A percentile compares a stretch with the other conserved stretches of the same genome.
Conservation (phyloP, 2,113 vertebrate genomes). For the Malurus alboscapulatus region DNA sequence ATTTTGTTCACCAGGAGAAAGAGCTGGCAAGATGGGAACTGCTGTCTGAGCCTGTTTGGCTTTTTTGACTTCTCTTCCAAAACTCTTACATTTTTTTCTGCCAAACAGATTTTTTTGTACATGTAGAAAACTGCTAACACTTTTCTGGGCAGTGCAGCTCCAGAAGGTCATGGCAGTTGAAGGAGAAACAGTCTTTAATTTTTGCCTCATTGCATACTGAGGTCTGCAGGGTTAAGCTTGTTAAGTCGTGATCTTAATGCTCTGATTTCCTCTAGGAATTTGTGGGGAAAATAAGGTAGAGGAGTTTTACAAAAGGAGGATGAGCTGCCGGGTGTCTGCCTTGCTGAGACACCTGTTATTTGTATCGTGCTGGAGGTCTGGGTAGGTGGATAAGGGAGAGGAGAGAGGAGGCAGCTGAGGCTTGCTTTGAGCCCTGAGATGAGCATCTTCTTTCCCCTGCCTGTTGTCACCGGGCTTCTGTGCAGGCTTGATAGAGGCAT, state of each 20-base stretch:
- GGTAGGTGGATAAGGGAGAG: rapidly evolving
- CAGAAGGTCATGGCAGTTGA: not conserved
- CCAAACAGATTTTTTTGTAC: not conserved
- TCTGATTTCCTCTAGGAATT: not conserved
- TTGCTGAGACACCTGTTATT: not conserved
- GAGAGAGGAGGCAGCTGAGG: not conserved
- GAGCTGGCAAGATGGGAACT: not conserved
- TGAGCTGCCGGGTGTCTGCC: not conserved
- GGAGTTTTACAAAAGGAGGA: not conserved
- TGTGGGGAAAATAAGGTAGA: not conserved
- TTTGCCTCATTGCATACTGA: not conserved
- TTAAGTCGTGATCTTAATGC: not conserved
- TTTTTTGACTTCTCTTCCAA: not conserved
- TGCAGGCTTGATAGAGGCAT: not conserved
- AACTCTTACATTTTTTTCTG: not conserved
- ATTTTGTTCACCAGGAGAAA: constrained; percentile 6
- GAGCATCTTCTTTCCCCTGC: not conserved
- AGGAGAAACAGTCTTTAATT: not conserved
- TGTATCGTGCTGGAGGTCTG: not conserved
- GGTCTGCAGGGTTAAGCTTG: not conserved
- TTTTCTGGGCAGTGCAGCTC: not conserved
- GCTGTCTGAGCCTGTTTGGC: not conserved
- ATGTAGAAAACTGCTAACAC: not conserved
- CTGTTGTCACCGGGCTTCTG: rapidly evolving
- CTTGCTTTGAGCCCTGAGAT: rapidly evolving